Evolutionary conservation across 2,113 vertebrate species (phyloP).

Genomic region (Rattus norvegicus): DNA sequence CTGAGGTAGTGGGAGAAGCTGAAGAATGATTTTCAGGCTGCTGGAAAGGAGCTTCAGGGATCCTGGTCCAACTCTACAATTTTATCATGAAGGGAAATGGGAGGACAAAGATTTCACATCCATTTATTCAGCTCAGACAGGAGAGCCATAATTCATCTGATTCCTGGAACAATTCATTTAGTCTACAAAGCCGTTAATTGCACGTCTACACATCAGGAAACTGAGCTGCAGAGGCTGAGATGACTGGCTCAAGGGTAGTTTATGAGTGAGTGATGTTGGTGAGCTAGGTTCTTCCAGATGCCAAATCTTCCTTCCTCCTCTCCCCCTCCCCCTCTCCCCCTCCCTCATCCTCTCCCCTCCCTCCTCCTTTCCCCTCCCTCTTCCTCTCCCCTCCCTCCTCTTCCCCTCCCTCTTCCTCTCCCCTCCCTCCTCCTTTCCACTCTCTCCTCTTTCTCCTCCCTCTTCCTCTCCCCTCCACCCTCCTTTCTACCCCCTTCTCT

Average conservation of each 20-base stretch:
- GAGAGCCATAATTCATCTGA: background rate
- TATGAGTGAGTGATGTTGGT: background rate
- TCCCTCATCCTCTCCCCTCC: background rate
- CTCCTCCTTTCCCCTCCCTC: no score
- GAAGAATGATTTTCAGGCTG: background rate
- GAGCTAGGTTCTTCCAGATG: background rate
- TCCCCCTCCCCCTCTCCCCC: no score
- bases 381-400: rapidly evolving
- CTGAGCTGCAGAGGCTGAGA: background rate
- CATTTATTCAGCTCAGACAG: background rate
- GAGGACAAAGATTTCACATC: background rate
- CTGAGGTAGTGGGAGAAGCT: background rate
- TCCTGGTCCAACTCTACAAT: background rate
- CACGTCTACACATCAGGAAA: background rate
- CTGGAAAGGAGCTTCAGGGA: background rate
- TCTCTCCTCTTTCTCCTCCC: no score
- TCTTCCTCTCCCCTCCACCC: no score
- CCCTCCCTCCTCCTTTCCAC: rapidly evolving
- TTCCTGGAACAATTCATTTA: background rate
- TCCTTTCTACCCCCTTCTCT: rapidly evolving
- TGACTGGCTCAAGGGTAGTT: background rate
- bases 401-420: no score
- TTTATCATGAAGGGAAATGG: background rate
- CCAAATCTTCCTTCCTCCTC: background rate
- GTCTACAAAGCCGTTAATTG: background rate